Conservation (phyloP, 2,113 vertebrate species). For the Xiphias gladius region DNA sequence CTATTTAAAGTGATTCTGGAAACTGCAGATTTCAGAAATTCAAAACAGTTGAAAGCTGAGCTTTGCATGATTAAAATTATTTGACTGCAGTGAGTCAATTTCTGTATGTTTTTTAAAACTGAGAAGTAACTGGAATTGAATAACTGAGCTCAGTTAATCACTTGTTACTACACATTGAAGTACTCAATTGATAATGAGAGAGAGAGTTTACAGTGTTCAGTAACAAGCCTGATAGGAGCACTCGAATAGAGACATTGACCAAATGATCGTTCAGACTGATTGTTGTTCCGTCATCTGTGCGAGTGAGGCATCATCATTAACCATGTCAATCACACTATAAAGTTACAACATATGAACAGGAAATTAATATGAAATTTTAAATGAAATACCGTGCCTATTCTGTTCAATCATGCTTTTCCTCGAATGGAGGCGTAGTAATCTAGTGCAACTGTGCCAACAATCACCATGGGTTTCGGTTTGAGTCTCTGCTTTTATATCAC, state of each 20-base stretch:
- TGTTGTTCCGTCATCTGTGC: not conserved
- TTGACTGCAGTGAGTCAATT: conserved; percentile 8
- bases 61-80: conserved; percentile 36
- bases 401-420: not conserved
- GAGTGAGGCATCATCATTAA: not conserved
- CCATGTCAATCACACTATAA: not conserved
- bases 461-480: not conserved
- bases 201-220: not conserved
- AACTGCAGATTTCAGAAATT: not conserved
- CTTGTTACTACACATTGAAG: not conserved
- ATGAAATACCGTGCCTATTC: not conserved
- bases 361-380: not conserved
- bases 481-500: conserved; percentile 1
- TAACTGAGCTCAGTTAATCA: conserved; percentile 28
- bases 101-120: conserved; percentile 24
- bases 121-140: conserved; percentile 21
- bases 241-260: conserved; percentile 5
- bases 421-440: too few relatives aligned
- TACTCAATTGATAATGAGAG: conserved; percentile 3
- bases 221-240: not conserved
- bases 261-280: conserved; percentile 7
- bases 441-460: not conserved
- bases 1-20: not conserved
- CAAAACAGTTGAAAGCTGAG: conserved; percentile 2
- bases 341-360: not conserved